Conservation (phyloP, 2,797 vertebrate species). For the Enteromius argenteus region DNA sequence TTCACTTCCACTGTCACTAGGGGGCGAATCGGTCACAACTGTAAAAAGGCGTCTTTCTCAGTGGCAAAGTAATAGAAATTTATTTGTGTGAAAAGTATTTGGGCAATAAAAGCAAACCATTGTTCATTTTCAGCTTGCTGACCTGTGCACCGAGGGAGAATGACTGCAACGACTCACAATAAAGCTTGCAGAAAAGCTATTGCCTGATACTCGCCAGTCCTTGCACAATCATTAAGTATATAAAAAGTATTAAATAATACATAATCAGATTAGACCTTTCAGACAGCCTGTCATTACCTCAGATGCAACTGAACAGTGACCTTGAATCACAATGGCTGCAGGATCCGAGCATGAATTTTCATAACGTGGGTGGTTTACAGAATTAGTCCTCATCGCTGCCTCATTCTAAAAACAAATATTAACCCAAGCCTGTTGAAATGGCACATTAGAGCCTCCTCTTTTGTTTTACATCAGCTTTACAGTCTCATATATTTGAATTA, state of each 20-base stretch:
- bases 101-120: neutral
- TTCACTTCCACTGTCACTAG: neutral
- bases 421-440: neutral
- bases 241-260: slow-evolving; percentile 6
- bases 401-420: slow-evolving; percentile 12
- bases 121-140: slow-evolving; percentile 1
- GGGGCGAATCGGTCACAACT: neutral
- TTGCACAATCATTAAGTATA: neutral
- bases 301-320: slow-evolving; percentile 19
- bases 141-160: neutral
- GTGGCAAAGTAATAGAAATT: neutral
- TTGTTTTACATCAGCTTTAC: slow-evolving; percentile 14
- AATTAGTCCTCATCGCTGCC: slow-evolving; percentile 12
- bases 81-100: neutral
- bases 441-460: neutral
- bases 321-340: slow-evolving; percentile 20
- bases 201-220: neutral
- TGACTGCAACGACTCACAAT: neutral
- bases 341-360: slow-evolving; percentile 26
- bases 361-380: slow-evolving; percentile 28
- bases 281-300: slow-evolving; percentile 3
- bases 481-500: neutral
- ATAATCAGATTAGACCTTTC: slow-evolving; percentile 26
- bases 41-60: neutral
- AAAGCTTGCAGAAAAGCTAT: slow-evolving; percentile 4